These are phyloP conservation scores for Emydoidea blandingii DNA, from an alignment of 2,797 vertebrate genomes.

Conservation along the genomic window DNA sequence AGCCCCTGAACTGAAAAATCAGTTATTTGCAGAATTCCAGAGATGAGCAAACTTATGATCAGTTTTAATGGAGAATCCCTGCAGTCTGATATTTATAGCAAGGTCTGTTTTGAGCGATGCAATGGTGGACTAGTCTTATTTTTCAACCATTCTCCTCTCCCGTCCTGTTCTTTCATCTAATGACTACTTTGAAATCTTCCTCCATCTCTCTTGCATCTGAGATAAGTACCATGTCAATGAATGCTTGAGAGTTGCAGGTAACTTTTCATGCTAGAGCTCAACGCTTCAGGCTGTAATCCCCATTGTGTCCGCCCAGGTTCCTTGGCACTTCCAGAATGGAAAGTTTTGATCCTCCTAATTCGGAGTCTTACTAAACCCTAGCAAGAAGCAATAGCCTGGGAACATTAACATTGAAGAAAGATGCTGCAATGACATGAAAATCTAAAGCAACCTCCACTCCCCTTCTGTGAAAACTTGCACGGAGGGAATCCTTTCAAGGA, in stretches of 20 bases:
- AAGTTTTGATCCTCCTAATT: slow-evolving; percentile 20
- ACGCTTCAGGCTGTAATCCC: neutral
- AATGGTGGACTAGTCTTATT: neutral
- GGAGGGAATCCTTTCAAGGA: neutral
- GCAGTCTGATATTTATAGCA: neutral
- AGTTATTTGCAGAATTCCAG: neutral
- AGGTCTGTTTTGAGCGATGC: neutral
- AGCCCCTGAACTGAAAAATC: neutral
- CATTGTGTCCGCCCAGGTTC: neutral
- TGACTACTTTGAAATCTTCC: neutral
- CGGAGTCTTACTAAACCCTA: neutral
- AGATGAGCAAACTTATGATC: neutral
- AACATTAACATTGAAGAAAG: slow-evolving; percentile 14
- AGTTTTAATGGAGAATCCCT: neutral
- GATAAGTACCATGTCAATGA: neutral
- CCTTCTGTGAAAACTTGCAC: neutral
- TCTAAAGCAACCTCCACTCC: neutral
- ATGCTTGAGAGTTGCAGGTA: neutral
- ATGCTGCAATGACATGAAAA: neutral
- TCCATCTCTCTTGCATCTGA: accelerated
- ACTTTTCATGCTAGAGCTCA: neutral
- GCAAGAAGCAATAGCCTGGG: neutral
- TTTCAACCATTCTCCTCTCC: neutral
- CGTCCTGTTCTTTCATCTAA: neutral
- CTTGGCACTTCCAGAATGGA: neutral